A percentile compares a stretch with the other conserved stretches of the same genome.
phyloP scores from a whole-genome alignment of 2,113 vertebrate genomes.

The Tyto alba region DNA sequence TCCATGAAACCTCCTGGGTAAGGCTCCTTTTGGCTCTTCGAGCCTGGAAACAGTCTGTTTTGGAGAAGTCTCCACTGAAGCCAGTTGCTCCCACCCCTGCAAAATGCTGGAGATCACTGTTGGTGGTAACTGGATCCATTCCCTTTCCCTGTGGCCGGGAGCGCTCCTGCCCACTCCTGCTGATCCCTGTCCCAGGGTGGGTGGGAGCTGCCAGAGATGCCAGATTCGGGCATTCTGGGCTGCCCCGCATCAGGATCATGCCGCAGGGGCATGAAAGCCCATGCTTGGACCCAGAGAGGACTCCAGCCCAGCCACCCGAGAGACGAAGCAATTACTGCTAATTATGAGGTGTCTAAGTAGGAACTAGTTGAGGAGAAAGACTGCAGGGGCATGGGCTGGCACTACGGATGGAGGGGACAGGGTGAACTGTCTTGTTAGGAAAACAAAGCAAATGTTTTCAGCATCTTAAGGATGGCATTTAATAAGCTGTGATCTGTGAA shows the following conservation, averaged over 20 bases:
- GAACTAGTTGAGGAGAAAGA: background rate
- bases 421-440: background rate
- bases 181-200: background rate
- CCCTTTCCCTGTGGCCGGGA: rapidly evolving
- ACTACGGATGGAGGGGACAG: background rate
- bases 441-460: background rate
- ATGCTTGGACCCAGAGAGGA: rapidly evolving
- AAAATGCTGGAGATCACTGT: background rate
- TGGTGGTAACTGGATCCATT: background rate
- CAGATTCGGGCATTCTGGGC: rapidly evolving
- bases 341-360: background rate
- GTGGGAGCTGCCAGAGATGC: background rate
- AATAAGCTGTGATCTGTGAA: background rate
- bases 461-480: background rate
- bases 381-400: background rate
- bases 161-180: background rate
- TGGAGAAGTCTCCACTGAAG: background rate
- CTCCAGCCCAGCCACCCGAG: background rate
- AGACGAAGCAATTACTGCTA: background rate
- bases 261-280: background rate
- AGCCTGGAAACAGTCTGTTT: background rate
- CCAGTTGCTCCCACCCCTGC: background rate
- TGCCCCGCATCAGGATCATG: background rate
- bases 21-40: background rate
- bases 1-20: background rate